Evolutionary conservation across 2,888 invertebrate genomes (phyloP), one percentile per base, ranked within the genome.

Genomic region (Branchipolynoe longqiensis): DNA sequence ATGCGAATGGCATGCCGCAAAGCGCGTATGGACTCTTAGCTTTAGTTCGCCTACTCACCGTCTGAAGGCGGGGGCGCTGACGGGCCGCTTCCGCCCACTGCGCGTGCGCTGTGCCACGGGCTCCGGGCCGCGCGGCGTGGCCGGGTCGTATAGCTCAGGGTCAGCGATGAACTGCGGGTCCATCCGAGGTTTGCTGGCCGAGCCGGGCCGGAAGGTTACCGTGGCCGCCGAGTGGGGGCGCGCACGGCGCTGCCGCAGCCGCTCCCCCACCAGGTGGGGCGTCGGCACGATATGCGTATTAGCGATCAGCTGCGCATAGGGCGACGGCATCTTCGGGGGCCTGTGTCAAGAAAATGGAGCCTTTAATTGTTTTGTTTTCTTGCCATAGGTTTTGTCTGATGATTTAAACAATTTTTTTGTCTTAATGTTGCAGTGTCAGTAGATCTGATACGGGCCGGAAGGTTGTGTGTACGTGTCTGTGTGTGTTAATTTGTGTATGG

Each of bases 101-200:
- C 12, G 22, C 14, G 18, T 33, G 12, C 31, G 89, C 91, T 91
- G 6, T 90, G 85, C 18, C 33, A 62, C 48, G 69, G 86, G 14
- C 48, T 81, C 41, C 12, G 14, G 28, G 12, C 18, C 25, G 69
- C 92, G 86, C 8, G 92, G 93, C n/a, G 92, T 92, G 0, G 91
- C 90, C 6, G 92, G 91, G 64, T 93, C 93, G 92, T 92, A 93
- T 59, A 91, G 58, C 83, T 83, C 90, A 0, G 90, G 90, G 86
- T 93, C 92, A 38, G 92, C 93, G 48, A 93, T 93, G 87, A 92
- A 93, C 86, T 91, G 92, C 59, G 92, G 90, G 89, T 93, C 92
- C 86, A 93, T 92, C 88, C 91, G 92, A 0, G 92, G 92, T 87
- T 92, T 92, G n/a, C n/a, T n/a, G 28, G 87, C 82, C 3, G 87